Base-by-base conservation (phyloP, 2,113 vertebrate species). In the Rhinolophus ferrumequinum region DNA sequence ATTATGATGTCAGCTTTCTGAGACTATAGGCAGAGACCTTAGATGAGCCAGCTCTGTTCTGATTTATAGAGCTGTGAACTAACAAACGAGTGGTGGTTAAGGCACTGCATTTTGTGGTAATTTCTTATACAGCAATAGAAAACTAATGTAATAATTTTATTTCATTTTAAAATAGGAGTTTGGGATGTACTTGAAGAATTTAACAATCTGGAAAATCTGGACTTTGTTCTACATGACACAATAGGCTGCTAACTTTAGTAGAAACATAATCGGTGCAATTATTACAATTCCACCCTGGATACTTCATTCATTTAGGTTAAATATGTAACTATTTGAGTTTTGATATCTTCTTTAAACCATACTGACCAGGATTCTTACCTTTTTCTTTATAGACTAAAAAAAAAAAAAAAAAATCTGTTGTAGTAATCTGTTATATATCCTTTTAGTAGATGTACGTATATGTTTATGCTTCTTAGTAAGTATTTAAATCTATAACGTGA, bases 261-360 rank as follows among this genome's bases (percentile, higher is more conserved):
- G 50, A 62, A 84, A 76, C 11, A 16, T 16, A 44, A 33, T 44
- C 22, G 28, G 2, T 28, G 13, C 3, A 35, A 18, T 13, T 52
- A 2, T 30, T 3, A 14, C 0, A 9, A 5, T 73, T 83, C 47
- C 14, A 80, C 21, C 0, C 7, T 73, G 8, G 24, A 70, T 0
- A 18, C 1, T 35, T 58, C 4, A 35, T 85, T 80, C 10, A 58
- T n/a, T 80, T 47, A 56, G 1, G 28, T 58, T n/a, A 47, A 94
- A 64, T 6, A 30, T 3, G 5, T 50, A 50, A 50, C 10, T 50
- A 67, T 38, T 54, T 47, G 22, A 66, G 4, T 58, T 79, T 94
- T 60, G 5, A 52, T 58, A 2, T 77, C 26, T 86, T 50, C 9
- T 52, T 7, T 89, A 88, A 81, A 92, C 11, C 19, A 64, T 38